phyloP scores from a whole-genome alignment of 2,888 invertebrate species.

The Dicycla oo region DNA sequence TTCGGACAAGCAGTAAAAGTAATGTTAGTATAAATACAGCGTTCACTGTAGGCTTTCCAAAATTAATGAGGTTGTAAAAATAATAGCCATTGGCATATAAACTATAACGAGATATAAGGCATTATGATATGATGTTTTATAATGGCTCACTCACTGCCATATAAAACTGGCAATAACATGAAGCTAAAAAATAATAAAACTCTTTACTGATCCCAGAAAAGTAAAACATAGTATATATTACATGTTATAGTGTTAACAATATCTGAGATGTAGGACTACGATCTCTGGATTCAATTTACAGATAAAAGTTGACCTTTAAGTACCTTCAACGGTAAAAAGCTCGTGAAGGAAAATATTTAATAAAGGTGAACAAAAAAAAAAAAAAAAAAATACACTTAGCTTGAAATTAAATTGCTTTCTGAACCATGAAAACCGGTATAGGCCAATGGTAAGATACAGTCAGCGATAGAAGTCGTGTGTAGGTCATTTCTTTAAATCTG shows the following conservation, averaged over 20 bases:
- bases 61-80: conserved; percentile 22
- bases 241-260: neutral
- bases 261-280: neutral
- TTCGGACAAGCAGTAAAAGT: neutral
- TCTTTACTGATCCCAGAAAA: neutral
- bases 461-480: too few relatives aligned
- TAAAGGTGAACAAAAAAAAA: too few relatives aligned
- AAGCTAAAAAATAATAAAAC: neutral
- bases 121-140: conserved; percentile 3
- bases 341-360: too few relatives aligned
- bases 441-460: too few relatives aligned
- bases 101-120: neutral
- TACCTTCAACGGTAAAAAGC: too few relatives aligned
- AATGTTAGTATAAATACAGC: neutral
- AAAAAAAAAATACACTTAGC: too few relatives aligned
- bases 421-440: too few relatives aligned
- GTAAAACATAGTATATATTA: neutral
- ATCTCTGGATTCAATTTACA: neutral
- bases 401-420: too few relatives aligned
- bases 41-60: conserved; percentile 5
- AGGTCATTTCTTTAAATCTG: too few relatives aligned
- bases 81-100: conserved; percentile 5
- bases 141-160: neutral
- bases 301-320: neutral
- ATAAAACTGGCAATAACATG: neutral